Evolutionary conservation across 2,888 invertebrate species (phyloP).

Genomic region (Philereme vetulata): DNA sequence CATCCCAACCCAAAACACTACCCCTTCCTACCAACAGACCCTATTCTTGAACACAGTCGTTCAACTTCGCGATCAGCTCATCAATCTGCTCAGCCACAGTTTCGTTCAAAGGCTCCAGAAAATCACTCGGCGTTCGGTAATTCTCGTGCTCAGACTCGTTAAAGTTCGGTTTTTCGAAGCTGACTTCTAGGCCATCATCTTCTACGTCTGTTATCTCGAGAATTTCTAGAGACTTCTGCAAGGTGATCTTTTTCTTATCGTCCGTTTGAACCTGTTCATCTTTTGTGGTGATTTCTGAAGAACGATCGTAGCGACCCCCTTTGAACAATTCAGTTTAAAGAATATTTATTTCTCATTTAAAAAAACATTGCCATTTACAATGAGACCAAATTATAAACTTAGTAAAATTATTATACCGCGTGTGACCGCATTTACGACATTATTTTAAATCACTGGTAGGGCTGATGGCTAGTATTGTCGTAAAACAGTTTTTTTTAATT

Average conservation of each 20-base stretch:
- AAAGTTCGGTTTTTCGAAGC: constrained; percentile 66
- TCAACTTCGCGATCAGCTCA: constrained; percentile 68
- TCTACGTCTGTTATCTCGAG: constrained; percentile 58
- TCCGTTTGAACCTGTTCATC: constrained; percentile 59
- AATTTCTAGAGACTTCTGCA: constrained; percentile 67
- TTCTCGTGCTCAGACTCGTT: constrained; percentile 65
- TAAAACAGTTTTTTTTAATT: too few species aligned
- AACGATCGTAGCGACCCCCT: constrained; percentile 23
- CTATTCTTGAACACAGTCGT: constrained; percentile 62
- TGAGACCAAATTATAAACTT: too few species aligned
- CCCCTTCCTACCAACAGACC: constrained; percentile 31
- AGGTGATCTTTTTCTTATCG: constrained; percentile 46
- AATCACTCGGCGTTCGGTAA: constrained; percentile 69
- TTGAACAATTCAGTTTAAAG: neutral
- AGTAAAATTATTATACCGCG: too few species aligned
- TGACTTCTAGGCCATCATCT: constrained; percentile 55
- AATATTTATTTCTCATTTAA: too few species aligned
- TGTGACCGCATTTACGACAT: too few species aligned
- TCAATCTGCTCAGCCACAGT: constrained; percentile 73
- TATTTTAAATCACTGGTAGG: too few species aligned
- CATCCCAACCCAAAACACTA: neutral
- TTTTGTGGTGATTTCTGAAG: constrained; percentile 50
- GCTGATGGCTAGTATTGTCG: too few species aligned
- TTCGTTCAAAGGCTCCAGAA: constrained; percentile 67
- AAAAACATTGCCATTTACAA: too few species aligned